Percentiles rank a stretch among this genome's conserved stretches.
These are phyloP conservation scores for Protonibea diacanthus DNA, from an alignment of 2,797 vertebrate genomes.

Conservation along the genomic window DNA sequence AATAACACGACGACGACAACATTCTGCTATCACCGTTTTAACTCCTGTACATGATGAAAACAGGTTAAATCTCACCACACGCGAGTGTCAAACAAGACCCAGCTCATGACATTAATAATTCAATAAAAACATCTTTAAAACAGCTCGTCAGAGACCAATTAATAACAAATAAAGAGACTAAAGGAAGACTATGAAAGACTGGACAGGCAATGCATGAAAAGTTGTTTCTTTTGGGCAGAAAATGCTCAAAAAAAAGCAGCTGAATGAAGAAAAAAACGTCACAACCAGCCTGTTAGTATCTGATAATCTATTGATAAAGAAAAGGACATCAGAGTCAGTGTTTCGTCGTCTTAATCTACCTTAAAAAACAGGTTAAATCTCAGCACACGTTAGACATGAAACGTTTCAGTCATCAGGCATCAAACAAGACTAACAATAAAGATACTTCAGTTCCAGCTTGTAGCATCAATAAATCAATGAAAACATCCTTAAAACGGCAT, in stretches of 20 bases:
- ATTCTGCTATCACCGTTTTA: background rate
- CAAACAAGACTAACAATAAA: background rate
- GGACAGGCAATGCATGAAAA: background rate
- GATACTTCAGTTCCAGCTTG: background rate
- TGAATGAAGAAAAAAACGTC: background rate
- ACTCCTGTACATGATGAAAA: background rate
- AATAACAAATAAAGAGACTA: background rate
- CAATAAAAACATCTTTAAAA: background rate
- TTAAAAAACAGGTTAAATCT: background rate
- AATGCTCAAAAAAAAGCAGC: no score
- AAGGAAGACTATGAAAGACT: background rate
- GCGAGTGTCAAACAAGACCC: background rate
- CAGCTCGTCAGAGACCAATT: background rate
- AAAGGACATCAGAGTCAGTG: background rate
- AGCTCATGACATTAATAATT: background rate
- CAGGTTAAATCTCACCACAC: background rate
- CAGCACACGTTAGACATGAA: no score
- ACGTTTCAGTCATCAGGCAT: background rate
- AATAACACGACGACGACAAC: slow-evolving; percentile 50
- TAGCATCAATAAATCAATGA: background rate
- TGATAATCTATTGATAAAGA: background rate
- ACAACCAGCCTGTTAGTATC: background rate
- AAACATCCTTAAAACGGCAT: background rate
- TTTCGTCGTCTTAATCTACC: no score
- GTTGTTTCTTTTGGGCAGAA: rapidly evolving